Percentiles rank a stretch among this genome's conserved stretches.
These are phyloP conservation scores for Smittia aterrima DNA, from an alignment of 2,888 invertebrate genomes.

Conservation along the genomic window DNA sequence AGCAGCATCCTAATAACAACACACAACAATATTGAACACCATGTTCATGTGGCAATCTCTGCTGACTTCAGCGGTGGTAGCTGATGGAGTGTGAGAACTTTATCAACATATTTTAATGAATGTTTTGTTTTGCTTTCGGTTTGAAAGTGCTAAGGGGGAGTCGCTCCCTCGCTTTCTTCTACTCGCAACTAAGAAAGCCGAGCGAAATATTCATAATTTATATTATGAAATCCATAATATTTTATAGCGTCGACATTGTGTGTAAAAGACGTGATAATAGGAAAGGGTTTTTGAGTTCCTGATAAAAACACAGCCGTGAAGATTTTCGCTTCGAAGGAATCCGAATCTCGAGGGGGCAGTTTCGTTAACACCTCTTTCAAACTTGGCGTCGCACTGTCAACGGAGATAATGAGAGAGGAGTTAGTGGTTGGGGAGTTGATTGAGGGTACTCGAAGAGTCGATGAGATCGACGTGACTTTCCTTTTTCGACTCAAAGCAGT, in stretches of 20 bases:
- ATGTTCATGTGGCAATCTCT: neutral
- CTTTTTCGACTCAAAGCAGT: no score
- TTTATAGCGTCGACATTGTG: constrained; percentile 36
- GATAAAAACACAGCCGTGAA: neutral
- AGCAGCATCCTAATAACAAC: neutral
- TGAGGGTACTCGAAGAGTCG: no score
- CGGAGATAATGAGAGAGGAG: neutral
- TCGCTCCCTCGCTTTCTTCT: neutral
- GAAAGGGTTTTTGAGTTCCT: constrained; percentile 10
- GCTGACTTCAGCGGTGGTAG: neutral
- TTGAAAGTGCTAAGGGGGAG: neutral
- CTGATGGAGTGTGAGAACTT: constrained; percentile 1
- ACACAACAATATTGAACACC: constrained; percentile 18
- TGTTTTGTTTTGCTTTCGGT: constrained; percentile 33
- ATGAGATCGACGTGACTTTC: no score
- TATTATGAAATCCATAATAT: constrained; percentile 39
- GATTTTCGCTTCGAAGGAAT: neutral
- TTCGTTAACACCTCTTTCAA: constrained; percentile 6
- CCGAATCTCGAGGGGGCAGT: constrained; percentile 39
- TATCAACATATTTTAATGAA: constrained; percentile 40
- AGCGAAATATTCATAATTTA: constrained; percentile 39
- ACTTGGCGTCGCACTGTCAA: neutral
- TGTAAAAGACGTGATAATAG: constrained; percentile 40
- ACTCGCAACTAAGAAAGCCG: neutral
- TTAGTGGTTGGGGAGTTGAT: neutral